phyloP scores from a whole-genome alignment of 2,888 invertebrate species.

The Conistra vaccinii region DNA sequence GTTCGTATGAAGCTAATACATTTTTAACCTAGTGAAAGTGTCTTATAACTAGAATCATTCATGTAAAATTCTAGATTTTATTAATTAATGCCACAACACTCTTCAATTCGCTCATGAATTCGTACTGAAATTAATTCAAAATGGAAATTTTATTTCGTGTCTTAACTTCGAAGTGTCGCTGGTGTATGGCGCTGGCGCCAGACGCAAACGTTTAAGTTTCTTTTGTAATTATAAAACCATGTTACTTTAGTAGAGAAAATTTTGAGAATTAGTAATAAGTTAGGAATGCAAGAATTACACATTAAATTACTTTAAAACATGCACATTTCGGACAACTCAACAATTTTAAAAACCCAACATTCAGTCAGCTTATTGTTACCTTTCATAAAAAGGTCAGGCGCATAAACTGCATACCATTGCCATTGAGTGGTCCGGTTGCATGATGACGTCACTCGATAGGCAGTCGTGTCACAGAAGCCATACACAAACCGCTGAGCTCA shows the following conservation, averaged over 20 bases:
- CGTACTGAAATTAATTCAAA: too few relatives aligned
- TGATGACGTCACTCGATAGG: conserved; percentile 86
- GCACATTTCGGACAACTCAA: conserved; percentile 19
- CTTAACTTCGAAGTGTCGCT: too few relatives aligned
- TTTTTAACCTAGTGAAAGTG: too few relatives aligned
- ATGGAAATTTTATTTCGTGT: too few relatives aligned
- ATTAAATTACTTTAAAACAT: neutral
- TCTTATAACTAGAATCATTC: too few relatives aligned
- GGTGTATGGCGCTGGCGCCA: too few relatives aligned
- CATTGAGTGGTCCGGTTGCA: conserved; percentile 78
- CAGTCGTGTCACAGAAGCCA: conserved; percentile 87
- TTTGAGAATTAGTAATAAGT: conserved; percentile 1
- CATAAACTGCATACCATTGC: conserved; percentile 74
- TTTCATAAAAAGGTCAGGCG: conserved; percentile 63
- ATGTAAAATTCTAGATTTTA: too few relatives aligned
- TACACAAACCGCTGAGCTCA: conserved; percentile 73
- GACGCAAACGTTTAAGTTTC: neutral
- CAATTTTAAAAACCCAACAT: conserved; percentile 15
- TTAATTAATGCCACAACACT: neutral
- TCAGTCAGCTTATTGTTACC: conserved; percentile 58
- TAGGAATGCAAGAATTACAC: conserved; percentile 13
- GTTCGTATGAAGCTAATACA: too few relatives aligned
- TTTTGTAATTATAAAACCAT: neutral
- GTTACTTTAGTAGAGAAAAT: neutral
- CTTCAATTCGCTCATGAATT: too few relatives aligned